These are phyloP conservation scores for Nipponia nippon DNA, from an alignment of 2,113 vertebrate species.

Conservation along the genomic window DNA sequence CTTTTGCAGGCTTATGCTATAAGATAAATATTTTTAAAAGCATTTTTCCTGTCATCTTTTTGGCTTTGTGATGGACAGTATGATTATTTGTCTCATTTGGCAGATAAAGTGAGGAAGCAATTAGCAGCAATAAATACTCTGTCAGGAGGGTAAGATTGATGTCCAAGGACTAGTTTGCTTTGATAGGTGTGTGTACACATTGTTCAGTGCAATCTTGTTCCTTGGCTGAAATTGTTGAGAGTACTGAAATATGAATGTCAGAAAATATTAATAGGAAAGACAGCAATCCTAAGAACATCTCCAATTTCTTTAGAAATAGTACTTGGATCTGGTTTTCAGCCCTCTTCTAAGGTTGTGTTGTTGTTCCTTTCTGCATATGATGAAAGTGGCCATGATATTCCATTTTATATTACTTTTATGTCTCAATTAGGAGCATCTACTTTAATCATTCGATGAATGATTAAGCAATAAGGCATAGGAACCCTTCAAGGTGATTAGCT, in stretches of 20 bases:
- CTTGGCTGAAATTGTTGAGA: neutral
- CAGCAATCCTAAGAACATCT: neutral
- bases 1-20: neutral
- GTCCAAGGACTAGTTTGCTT: neutral
- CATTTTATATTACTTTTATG: neutral
- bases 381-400: neutral
- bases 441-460: neutral
- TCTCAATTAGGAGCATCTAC: neutral
- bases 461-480: neutral
- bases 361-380: neutral
- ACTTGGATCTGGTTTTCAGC: neutral
- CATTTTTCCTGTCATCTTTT: neutral
- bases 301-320: neutral
- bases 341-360: neutral
- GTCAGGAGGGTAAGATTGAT: neutral
- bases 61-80: neutral
- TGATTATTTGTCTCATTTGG: neutral
- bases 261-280: neutral
- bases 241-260: neutral
- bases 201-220: neutral
- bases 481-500: neutral
- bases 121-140: neutral
- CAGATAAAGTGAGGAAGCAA: neutral
- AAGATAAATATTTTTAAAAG: neutral
- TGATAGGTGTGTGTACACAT: neutral